Evolutionary conservation across 2,888 invertebrate genomes (phyloP), one percentile per base, ranked within the genome.

Genomic region (Pollenia angustigena): DNA sequence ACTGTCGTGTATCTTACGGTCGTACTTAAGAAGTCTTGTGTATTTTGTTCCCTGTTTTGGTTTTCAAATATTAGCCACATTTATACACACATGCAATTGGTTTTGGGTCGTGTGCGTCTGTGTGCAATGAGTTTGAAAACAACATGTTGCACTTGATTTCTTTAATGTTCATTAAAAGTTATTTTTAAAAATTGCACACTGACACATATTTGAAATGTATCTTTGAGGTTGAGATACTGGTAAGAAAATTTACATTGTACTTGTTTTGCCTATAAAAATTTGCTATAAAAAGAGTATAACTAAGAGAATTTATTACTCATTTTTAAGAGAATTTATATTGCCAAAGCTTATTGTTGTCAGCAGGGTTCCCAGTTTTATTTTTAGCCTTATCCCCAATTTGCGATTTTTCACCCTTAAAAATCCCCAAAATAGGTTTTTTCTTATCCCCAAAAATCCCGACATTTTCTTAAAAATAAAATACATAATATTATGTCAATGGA

Each of bases 91-190:
- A 6, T 32, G 32, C 32, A 32, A 32, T 0, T 32, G 4, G 6
- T 56, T 56, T 56, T 1, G 0, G 18, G 23, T 10, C 14, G 7
- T 54, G n/a, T 7, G n/a, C 52, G n/a, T 54, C 10, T n/a, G 9
- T 54, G 52, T 58, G 14, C 23, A 60, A 44, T 23, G 52, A 32
- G 60, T 62, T 4, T 32, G 8, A 48, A 81, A 76, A 81, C 76
- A 86, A 83, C 83, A 76, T 83, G 86, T 81, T 83, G 86, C 83
- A 81, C 76, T 81, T 86, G 54, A 83, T 64, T 78, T 32, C 6
- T 2, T 69, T 52, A 54, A 18, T 68, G 23, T 69, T 42, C 16
- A 50, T 78, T 58, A 44, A n/a, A 42, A 66, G 14, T 23, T 82
- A 80, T 82, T 82, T 82, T 80, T 80, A 74, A 46, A 23, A 62